Evolutionary conservation across 2,888 invertebrate genomes (phyloP), one percentile per base, ranked within the genome.

Genomic region (Cataglyphis rosenhaueri): DNA sequence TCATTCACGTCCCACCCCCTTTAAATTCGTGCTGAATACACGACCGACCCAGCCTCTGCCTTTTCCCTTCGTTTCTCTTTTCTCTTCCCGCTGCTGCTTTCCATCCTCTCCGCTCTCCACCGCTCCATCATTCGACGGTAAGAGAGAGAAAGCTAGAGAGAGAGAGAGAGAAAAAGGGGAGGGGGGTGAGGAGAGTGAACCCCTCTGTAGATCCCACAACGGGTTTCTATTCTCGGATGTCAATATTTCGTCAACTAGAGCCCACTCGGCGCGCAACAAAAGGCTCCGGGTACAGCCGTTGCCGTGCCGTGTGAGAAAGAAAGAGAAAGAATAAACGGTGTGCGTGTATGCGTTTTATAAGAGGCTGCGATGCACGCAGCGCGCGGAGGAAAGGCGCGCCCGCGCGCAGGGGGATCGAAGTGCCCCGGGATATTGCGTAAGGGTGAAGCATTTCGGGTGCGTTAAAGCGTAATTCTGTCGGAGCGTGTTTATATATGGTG

Each of bases 171-270:
- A 66, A 52, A 78, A n/a, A 25, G 44, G 70, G 84, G 83, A 3
- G 81, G 84, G 83, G 2, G 81, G 0, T 35, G 71, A 76, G 85
- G 83, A 59, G 75, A 52, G 74, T 52, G 59, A 70, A 82, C 87
- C 88, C 84, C 83, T 79, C 76, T 82, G 82, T 82, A 86, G 83
- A 86, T 81, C 88, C 88, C 87, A 89, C 90, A 90, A 88, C 89
- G 89, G 89, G 92, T 92, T 93, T 93, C 92, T 93, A 93, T 93
- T 93, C 93, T 93, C 92, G 92, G 92, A 93, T 93, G 93, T 93
- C 93, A 94, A 94, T 93, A 94, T 94, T 93, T 94, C 93, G 93
- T 93, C 93, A 93, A 93, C 93, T 92, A 92, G 90, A 91, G 90
- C 91, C 91, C 90, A 91, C 90, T 91, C 91, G 88, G 88, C 88